Percentiles rank a stretch among this genome's conserved stretches.
phyloP scores from a whole-genome alignment of 2,888 invertebrate species.

The Apamea monoglypha region DNA sequence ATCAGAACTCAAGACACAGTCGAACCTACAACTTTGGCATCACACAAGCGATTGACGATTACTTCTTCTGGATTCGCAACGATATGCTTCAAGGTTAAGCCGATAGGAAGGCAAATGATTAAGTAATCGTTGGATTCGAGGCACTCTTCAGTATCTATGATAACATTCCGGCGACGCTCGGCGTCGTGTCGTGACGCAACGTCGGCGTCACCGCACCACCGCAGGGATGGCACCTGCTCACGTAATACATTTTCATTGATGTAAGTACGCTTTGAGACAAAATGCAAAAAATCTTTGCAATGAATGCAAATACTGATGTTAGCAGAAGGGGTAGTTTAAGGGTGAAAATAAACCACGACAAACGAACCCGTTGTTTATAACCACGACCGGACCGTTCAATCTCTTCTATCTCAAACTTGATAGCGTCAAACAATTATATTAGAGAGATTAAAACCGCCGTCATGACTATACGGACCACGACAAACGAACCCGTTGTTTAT shows the following conservation, averaged over 20 bases:
- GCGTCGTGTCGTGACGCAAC: conserved; percentile 71
- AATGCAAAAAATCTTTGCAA: background rate
- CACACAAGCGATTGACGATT: conserved; percentile 28
- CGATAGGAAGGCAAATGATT: conserved; percentile 67
- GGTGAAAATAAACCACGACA: too few relatives aligned
- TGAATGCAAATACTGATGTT: background rate
- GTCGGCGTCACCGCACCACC: conserved; percentile 41
- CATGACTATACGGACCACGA: too few relatives aligned
- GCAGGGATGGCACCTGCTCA: conserved; percentile 46
- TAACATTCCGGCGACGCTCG: conserved; percentile 68
- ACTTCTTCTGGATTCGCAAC: conserved; percentile 38
- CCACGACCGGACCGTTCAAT: too few relatives aligned
- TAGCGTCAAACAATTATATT: too few relatives aligned
- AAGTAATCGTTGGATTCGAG: conserved; percentile 69
- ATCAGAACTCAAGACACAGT: conserved; percentile 25
- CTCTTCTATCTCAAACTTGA: too few relatives aligned
- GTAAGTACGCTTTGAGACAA: background rate
- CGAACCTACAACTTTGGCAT: conserved; percentile 18
- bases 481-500: too few relatives aligned
- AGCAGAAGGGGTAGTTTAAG: too few relatives aligned
- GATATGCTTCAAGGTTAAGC: conserved; percentile 63
- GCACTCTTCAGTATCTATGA: conserved; percentile 58
- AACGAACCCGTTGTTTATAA: too few relatives aligned
- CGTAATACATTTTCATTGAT: conserved; percentile 8
- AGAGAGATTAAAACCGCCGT: too few relatives aligned